Percentiles rank a stretch among this genome's conserved stretches.
Conservation (phyloP, 2,113 vertebrate genomes). For the Periophthalmodon schlosseri region DNA sequence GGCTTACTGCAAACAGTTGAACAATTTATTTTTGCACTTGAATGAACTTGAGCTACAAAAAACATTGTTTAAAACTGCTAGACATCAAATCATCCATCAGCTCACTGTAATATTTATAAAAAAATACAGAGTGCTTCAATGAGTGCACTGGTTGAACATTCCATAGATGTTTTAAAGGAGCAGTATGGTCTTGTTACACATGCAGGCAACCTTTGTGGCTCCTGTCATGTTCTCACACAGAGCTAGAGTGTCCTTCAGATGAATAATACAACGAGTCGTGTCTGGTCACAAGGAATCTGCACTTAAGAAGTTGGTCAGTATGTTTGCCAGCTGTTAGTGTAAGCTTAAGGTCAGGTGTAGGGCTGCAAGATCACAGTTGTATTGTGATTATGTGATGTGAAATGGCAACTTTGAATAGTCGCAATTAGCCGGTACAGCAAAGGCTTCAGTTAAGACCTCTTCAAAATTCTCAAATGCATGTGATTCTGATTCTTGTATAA, state of each 20-base stretch:
- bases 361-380: too few relatives aligned
- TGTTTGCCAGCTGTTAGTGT: slow-evolving; percentile 21
- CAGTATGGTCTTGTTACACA: slow-evolving; percentile 31
- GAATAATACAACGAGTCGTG: slow-evolving; percentile 34
- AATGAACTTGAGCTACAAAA: not conserved
- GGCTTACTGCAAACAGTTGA: too few relatives aligned
- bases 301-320: slow-evolving; percentile 31
- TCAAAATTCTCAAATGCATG: too few relatives aligned
- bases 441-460: too few relatives aligned
- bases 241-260: slow-evolving; percentile 15
- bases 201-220: slow-evolving; percentile 39
- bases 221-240: slow-evolving; percentile 39
- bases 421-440: too few relatives aligned
- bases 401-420: not conserved
- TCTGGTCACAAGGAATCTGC: slow-evolving; percentile 29
- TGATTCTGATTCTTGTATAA: too few relatives aligned
- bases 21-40: not conserved
- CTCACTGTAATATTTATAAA: not conserved
- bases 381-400: not conserved
- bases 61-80: not conserved
- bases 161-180: not conserved
- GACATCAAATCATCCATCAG: not conserved
- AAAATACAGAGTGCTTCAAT: not conserved
- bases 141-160: not conserved
- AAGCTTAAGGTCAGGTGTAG: not conserved